Percentiles rank a stretch among this genome's conserved stretches.
Evolutionary conservation across 1,140 invertebrate species (phyloP).

Genomic region (Zaprionus tsacasi): DNA sequence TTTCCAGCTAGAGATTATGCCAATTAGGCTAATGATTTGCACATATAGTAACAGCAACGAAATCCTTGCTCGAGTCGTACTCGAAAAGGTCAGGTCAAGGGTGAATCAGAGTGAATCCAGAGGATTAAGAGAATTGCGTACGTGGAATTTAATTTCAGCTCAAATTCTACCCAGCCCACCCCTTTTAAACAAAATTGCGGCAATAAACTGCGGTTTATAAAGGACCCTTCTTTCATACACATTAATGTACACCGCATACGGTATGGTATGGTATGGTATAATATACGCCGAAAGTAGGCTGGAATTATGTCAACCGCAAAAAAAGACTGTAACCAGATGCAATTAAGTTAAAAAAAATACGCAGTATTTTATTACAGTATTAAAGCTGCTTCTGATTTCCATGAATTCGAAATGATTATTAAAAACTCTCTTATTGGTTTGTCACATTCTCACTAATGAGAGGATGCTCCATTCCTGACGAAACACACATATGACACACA

Average conservation of each 20-base stretch:
- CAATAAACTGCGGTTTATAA: slow-evolving; percentile 6
- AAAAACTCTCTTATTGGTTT: not conserved
- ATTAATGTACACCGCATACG: not conserved
- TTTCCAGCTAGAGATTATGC: slow-evolving; percentile 4
- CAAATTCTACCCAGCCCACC: not conserved
- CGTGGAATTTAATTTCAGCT: slow-evolving; percentile 4
- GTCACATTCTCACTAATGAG: no score
- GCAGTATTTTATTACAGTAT: not conserved
- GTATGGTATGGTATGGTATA: not conserved
- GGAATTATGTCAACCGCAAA: not conserved
- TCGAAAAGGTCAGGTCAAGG: slow-evolving; percentile 5
- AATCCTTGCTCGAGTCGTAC: not conserved
- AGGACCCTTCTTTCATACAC: not conserved
- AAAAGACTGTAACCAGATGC: not conserved
- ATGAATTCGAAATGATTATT: not conserved
- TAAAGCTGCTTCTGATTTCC: not conserved
- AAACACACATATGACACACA: no score
- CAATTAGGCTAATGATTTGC: slow-evolving; percentile 8
- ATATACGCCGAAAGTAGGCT: not conserved
- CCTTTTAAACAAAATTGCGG: not conserved
- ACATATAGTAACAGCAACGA: not conserved
- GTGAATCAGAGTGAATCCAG: not conserved
- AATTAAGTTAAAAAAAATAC: not conserved
- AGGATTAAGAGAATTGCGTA: not conserved
- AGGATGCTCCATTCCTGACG: no score